These are phyloP conservation scores for Litocranius walleri DNA, from an alignment of 2,113 vertebrate genomes.

Conservation along the genomic window DNA sequence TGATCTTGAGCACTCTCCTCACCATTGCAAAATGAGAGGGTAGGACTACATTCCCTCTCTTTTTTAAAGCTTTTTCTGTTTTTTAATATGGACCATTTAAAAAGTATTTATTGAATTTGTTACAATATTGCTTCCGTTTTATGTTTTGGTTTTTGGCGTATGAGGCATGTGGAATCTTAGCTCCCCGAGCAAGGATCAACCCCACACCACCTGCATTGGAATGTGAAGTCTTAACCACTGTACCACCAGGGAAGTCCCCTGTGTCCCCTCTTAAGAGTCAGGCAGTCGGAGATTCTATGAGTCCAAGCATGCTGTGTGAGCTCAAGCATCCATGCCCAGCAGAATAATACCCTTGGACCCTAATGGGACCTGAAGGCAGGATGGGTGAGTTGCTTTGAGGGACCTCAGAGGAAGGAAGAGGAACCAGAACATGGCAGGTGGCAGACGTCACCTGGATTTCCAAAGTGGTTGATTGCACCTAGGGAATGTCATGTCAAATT, in stretches of 20 bases:
- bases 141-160: neutral
- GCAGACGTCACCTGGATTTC: neutral
- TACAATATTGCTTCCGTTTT: neutral
- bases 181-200: neutral
- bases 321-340: neutral
- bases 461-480: neutral
- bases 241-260: neutral
- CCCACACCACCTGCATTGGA: neutral
- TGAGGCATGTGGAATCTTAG: neutral
- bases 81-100: neutral
- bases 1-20: neutral
- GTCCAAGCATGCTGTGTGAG: rapidly evolving
- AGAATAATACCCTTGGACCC: neutral
- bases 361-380: neutral
- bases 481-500: neutral
- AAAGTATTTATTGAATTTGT: neutral
- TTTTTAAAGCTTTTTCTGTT: neutral
- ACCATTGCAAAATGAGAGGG: neutral
- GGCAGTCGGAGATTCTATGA: neutral
- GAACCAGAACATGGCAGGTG: neutral
- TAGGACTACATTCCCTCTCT: neutral
- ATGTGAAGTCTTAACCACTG: neutral
- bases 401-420: neutral
- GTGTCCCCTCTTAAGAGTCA: neutral
- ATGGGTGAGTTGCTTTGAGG: neutral